Conservation (phyloP, 2,113 vertebrate genomes). For the Erpornis zantholeuca region DNA sequence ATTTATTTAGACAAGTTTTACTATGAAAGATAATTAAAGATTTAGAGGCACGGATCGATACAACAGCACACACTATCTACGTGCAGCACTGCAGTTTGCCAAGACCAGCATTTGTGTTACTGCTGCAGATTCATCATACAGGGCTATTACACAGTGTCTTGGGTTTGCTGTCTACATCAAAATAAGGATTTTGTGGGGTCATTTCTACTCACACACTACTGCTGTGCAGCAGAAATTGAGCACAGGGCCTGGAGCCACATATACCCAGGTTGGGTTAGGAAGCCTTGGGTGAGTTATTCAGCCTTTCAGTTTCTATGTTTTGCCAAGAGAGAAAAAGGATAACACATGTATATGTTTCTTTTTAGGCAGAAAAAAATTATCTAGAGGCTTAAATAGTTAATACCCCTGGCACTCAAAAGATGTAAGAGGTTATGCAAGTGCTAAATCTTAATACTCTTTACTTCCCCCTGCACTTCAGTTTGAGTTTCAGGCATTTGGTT, state of each 20-base stretch:
- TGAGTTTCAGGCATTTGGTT: background rate
- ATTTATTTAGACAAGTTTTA: slow-evolving; percentile 44
- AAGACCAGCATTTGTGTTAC: background rate
- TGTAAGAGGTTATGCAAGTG: background rate
- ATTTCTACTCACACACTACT: background rate
- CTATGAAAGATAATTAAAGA: slow-evolving; percentile 49
- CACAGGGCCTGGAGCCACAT: background rate
- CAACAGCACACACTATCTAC: background rate
- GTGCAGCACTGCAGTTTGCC: background rate
- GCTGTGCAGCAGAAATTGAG: background rate
- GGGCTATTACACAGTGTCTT: background rate
- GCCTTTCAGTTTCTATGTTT: background rate
- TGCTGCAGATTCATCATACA: background rate
- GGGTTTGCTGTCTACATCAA: background rate
- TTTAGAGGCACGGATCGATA: slow-evolving; percentile 22
- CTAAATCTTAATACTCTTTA: background rate
- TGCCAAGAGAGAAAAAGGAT: background rate
- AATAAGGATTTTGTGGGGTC: background rate
- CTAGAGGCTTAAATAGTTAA: background rate
- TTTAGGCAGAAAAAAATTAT: background rate
- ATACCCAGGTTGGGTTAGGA: background rate
- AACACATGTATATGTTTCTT: background rate
- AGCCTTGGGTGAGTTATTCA: background rate
- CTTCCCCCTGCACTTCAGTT: background rate
- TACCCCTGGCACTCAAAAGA: background rate